Evolutionary conservation across 2,888 invertebrate genomes (phyloP), one percentile per base, ranked within the genome.

Genomic region (Eumacrocentrus americanus): DNA sequence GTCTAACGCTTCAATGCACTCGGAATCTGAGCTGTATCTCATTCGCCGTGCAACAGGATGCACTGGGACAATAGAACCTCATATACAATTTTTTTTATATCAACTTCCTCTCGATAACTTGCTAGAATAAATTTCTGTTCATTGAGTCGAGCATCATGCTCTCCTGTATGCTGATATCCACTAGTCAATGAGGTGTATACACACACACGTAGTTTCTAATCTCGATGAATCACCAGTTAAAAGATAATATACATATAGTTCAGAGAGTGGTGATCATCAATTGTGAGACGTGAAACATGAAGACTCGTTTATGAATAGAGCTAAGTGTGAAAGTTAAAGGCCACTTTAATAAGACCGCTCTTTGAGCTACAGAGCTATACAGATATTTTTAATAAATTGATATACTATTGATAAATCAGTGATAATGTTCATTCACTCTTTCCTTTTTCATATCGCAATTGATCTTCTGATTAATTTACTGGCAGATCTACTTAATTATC

Each of bases 191-290:
- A 23, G 25, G 12, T 25, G 46, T 22, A 23, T n/a, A n/a, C 22
- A 52, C 14, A 14, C 52, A 52, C 29, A 54, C 9, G 42, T 54
- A 20, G 42, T 18, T 54, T 35, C 29, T 68, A 65, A 67, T 67
- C 68, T 66, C 65, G 54, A 68, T 69, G 68, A 70, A 63, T 70
- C 70, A 70, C 66, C 67, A 58, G 61, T 69, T 63, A 62, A 63
- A 57, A 67, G 63, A 67, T 68, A 29, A 29, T 29, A 29, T 29
- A 29, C 29, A 29, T 29, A 29, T 6, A 4, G 29, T 9, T 6
- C 29, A 29, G 29, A 29, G 29, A 34, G 50, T 42, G 29, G 34
- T 52, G 40, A 40, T 52, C 23, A 52, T 23, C 25, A 54, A 18
- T 44, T 42, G 11, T 35, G n/a, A 11, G 16, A 29, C n/a, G 12